Evolutionary conservation across 1,140 invertebrate genomes (phyloP).

Genomic region (Pogonomyrmex barbatus): DNA sequence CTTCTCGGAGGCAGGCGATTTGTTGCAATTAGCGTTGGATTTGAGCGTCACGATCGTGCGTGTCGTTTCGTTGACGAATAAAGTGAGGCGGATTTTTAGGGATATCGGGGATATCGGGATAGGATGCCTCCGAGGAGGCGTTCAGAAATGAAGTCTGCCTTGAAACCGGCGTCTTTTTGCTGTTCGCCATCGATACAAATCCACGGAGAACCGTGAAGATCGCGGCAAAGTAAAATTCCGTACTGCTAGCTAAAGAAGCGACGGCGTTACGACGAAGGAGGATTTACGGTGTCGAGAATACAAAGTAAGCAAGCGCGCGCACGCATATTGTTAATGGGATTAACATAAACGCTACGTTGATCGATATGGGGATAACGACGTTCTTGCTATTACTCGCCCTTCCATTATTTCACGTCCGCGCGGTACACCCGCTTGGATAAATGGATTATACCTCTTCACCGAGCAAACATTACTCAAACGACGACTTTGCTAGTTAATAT

Average conservation of each 20-base stretch:
- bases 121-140: constrained; percentile 37
- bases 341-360: constrained; percentile 55
- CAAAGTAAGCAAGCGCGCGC: constrained; percentile 33
- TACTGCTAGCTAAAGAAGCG: constrained; percentile 30
- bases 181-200: constrained; percentile 69
- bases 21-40: constrained; percentile 54
- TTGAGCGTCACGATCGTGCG: background rate
- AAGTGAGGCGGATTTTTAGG: constrained; percentile 60
- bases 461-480: constrained; percentile 45
- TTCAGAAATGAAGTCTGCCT: constrained; percentile 73
- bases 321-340: constrained; percentile 52
- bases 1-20: constrained; percentile 3
- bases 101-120: constrained; percentile 50
- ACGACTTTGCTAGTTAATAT: constrained; percentile 51
- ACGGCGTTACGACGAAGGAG: constrained; percentile 11
- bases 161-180: constrained; percentile 69
- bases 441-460: constrained; percentile 33
- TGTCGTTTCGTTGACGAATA: constrained; percentile 31
- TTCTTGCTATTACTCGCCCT: constrained; percentile 54
- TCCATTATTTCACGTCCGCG: constrained; percentile 57
- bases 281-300: constrained; percentile 42
- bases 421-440: constrained; percentile 37
- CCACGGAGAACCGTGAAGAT: constrained; percentile 71
- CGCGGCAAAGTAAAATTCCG: constrained; percentile 71
- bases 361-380: constrained; percentile 52